phyloP scores from a whole-genome alignment of 2,113 vertebrate genomes.

The Podilymbus podiceps region DNA sequence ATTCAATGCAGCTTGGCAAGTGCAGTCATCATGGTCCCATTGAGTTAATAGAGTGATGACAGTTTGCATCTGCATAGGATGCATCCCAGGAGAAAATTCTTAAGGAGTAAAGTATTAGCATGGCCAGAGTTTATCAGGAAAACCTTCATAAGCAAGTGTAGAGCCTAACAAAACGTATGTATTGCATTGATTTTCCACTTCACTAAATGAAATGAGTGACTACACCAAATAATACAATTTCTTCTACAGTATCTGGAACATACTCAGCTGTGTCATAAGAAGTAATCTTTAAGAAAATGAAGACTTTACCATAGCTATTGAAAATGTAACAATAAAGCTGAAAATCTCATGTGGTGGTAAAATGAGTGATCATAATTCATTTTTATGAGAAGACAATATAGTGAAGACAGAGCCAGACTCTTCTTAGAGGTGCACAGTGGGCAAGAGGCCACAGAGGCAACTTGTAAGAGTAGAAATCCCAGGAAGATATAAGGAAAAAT shows the following conservation, averaged over 20 bases:
- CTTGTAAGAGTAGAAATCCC: neutral
- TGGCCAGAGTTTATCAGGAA: neutral
- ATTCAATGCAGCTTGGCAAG: neutral
- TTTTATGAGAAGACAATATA: conserved; percentile 5
- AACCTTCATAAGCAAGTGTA: neutral
- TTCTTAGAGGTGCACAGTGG: neutral
- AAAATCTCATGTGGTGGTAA: conserved; percentile 9
- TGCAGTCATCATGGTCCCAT: neutral
- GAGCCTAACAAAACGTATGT: neutral
- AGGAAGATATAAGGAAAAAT: neutral
- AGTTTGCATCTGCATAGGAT: neutral
- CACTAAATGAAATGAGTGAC: neutral
- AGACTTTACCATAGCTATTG: conserved; percentile 9
- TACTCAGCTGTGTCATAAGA: neutral
- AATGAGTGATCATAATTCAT: conserved; percentile 7
- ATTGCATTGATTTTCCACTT: conserved; percentile 1
- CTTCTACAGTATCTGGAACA: neutral
- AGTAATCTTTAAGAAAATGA: conserved; percentile 11
- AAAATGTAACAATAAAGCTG: neutral
- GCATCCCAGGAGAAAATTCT: neutral
- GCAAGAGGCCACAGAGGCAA: neutral
- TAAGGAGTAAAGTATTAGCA: neutral
- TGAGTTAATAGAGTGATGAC: neutral
- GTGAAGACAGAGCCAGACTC: neutral
- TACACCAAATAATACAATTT: neutral